Evolutionary conservation across 1,140 invertebrate species (phyloP), one percentile per base, ranked within the genome.

Genomic region (Temnothorax longispinosus): DNA sequence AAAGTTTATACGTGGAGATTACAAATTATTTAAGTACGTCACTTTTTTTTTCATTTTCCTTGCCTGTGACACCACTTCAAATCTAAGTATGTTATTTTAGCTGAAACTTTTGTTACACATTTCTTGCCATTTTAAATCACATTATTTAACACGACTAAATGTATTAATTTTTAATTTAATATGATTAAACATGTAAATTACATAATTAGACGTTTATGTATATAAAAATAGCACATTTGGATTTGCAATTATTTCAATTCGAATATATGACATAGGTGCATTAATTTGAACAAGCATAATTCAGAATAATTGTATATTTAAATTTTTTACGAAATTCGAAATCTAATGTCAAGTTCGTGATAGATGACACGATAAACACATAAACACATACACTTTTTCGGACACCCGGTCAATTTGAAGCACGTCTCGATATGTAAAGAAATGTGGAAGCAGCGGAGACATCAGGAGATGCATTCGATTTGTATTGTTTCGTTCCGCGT

Each of bases 401-500:
- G 62, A 80, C 77, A 80, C 32, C 47, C 13, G 21, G 13, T 52
- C 69, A 52, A 64, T 77, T 47, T 44, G 67, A 58, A 27, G 32
- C 15, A 35, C 21, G 58, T 85, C 27, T 56, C 27, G 64, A 67
- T 67, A 44, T 67, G n/a, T 44, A 4, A n/a, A 35, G 11, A 65
- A 65, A 65, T 71, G 32, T 71, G 47, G 54, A 89, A 85, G 64
- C 32, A 50, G 35, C 64, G 52, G 32, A 11, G 52, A 5, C 52
- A 54, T 86, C 47, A 35, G 60, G 21, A 71, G 27, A 69, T 27
- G 18, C 13, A 71, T 72, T 44, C 21, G 13, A 85, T 21, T 81
- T 50, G 15, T 38, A 89, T 82, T 65, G 56, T 89, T 54, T 89
- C 27, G 27, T 89, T 84, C 52, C 72, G 56, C 71, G 44, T 32